These are phyloP conservation scores for Chelonus insularis DNA, from an alignment of 1,140 invertebrate species.

Conservation along the genomic window DNA sequence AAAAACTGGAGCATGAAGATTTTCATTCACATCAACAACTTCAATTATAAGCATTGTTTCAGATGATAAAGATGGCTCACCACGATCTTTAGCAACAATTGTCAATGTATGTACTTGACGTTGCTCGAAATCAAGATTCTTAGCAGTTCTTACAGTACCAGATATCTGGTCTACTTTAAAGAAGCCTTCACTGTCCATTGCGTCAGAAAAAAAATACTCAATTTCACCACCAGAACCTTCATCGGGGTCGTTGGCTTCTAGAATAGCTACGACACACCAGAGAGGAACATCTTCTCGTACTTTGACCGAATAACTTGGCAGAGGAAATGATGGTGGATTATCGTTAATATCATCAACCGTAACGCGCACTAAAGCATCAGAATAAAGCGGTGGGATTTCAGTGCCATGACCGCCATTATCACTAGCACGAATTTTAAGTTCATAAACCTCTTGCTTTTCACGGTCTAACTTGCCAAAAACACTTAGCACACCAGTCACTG, in stretches of 20 bases:
- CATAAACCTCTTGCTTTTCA: constrained; percentile 81
- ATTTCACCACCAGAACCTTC: constrained; percentile 77
- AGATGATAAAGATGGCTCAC: constrained; percentile 71
- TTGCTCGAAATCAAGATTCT: constrained; percentile 82
- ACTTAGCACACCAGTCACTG: constrained; percentile 73
- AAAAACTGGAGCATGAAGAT: constrained; percentile 82
- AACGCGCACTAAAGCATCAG: constrained; percentile 78
- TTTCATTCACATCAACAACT: constrained; percentile 93
- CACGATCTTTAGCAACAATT: constrained; percentile 79
- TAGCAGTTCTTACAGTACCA: constrained; percentile 78
- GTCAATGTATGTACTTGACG: constrained; percentile 86
- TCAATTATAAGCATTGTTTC: constrained; percentile 81
- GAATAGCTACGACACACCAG: constrained; percentile 81
- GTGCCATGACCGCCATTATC: constrained; percentile 69
- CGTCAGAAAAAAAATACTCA: constrained; percentile 74
- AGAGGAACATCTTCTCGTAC: constrained; percentile 88
- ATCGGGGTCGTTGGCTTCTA: constrained; percentile 87
- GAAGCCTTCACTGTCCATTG: constrained; percentile 64
- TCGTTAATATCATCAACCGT: constrained; percentile 90
- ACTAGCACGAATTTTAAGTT: constrained; percentile 79
- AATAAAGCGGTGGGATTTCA: constrained; percentile 64
- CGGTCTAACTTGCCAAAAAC: constrained; percentile 79
- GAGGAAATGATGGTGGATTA: constrained; percentile 80
- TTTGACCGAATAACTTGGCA: constrained; percentile 76
- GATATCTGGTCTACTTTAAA: constrained; percentile 81